Conservation (phyloP, 2,113 vertebrate species). For the Peromyscus maniculatus region DNA sequence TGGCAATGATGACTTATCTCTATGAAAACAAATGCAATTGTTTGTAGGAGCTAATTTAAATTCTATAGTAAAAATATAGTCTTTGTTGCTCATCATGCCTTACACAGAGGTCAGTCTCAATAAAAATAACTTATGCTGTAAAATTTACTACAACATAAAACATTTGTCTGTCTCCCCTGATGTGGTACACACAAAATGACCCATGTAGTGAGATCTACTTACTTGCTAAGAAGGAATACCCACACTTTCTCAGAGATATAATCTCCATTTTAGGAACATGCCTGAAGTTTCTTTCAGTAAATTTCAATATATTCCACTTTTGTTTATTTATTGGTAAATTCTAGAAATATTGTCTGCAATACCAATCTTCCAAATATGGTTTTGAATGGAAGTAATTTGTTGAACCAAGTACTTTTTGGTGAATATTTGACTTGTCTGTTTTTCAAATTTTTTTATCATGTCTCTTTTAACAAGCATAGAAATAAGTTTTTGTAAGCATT, state of each 20-base stretch:
- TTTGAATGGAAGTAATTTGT: background rate
- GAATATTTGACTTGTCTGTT: background rate
- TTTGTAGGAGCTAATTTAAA: constrained; percentile 5
- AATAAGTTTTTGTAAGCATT: constrained; percentile 25
- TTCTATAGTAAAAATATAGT: background rate
- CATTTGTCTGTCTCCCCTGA: background rate
- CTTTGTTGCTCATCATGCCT: too few relatives aligned
- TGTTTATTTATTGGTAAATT: background rate
- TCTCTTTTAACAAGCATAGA: background rate
- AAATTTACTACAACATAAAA: background rate
- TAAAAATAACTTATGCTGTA: background rate
- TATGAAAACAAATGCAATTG: background rate
- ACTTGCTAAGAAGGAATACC: background rate
- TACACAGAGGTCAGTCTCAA: too few relatives aligned
- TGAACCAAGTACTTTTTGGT: background rate
- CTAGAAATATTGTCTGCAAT: background rate
- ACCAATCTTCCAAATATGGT: background rate
- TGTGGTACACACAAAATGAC: background rate
- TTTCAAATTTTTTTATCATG: background rate
- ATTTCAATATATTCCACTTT: background rate
- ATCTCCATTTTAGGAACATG: too few relatives aligned
- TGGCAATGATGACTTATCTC: background rate
- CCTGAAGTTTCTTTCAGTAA: background rate
- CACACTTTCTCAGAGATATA: background rate
- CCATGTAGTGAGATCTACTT: background rate